A percentile compares a stretch with the other conserved stretches of the same genome.
These are phyloP conservation scores for Neodiprion fabricii DNA, from an alignment of 1,140 invertebrate species.

Conservation along the genomic window DNA sequence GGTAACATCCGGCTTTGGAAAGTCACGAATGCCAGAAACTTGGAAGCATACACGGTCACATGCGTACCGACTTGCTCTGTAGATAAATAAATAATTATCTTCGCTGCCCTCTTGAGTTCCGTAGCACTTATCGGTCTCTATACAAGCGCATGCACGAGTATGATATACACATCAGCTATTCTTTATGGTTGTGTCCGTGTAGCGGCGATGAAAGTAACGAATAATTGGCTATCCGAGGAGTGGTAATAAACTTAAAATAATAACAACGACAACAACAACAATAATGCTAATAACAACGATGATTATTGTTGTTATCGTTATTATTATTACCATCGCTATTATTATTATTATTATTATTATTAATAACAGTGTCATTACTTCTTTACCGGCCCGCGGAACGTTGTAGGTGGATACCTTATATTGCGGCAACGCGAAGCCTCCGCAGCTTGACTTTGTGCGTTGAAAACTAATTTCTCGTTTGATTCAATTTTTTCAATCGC, in stretches of 20 bases:
- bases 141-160: not conserved
- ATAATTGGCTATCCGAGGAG: not conserved
- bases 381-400: no score
- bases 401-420: no score
- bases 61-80: not conserved
- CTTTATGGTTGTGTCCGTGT: not conserved
- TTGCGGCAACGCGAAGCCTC: not conserved
- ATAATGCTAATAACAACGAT: not conserved
- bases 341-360: no score
- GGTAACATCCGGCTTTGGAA: not conserved
- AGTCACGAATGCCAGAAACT: not conserved
- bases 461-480: conserved; percentile 8
- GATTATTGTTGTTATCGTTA: not conserved
- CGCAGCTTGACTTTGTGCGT: not conserved
- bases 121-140: not conserved
- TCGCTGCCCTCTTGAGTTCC: not conserved
- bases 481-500: not conserved
- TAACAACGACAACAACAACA: no score
- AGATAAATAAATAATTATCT: not conserved
- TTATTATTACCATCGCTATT: not conserved
- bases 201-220: not conserved
- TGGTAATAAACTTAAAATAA: not conserved
- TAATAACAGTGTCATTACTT: no score
- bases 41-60: not conserved
- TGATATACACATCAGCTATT: no score